Conservation (phyloP, 1,140 invertebrate genomes). For the Delia radicum region DNA sequence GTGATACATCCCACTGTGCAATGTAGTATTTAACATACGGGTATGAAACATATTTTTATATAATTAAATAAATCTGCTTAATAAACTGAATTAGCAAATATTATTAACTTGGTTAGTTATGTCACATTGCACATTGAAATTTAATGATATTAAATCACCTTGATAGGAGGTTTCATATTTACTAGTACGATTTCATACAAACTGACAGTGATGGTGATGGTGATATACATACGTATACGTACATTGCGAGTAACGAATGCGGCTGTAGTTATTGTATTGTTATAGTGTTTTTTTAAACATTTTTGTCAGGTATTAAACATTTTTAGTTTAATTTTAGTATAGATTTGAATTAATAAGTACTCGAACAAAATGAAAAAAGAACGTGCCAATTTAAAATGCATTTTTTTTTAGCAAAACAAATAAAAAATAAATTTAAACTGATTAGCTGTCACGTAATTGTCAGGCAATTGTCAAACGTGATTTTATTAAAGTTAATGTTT, state of each 20-base stretch:
- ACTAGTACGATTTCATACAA: background rate
- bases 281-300: background rate
- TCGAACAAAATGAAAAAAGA: background rate
- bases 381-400: constrained; percentile 12
- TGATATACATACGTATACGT: background rate
- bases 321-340: background rate
- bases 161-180: constrained; percentile 15
- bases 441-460: constrained; percentile 22
- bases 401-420: constrained; percentile 6
- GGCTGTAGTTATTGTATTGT: background rate
- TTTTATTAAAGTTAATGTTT: constrained; percentile 14
- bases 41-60: too few species aligned
- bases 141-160: background rate
- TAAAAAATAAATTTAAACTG: background rate
- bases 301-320: background rate
- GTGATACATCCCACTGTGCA: too few species aligned
- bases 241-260: background rate
- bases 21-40: too few species aligned
- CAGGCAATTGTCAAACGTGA: constrained; percentile 20
- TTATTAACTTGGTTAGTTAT: too few species aligned
- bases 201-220: background rate
- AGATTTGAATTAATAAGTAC: background rate
- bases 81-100: too few species aligned
- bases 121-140: constrained; percentile 14
- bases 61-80: too few species aligned